Evolutionary conservation across 1,140 invertebrate genomes (phyloP).

Genomic region (Drosophila tropicalis): DNA sequence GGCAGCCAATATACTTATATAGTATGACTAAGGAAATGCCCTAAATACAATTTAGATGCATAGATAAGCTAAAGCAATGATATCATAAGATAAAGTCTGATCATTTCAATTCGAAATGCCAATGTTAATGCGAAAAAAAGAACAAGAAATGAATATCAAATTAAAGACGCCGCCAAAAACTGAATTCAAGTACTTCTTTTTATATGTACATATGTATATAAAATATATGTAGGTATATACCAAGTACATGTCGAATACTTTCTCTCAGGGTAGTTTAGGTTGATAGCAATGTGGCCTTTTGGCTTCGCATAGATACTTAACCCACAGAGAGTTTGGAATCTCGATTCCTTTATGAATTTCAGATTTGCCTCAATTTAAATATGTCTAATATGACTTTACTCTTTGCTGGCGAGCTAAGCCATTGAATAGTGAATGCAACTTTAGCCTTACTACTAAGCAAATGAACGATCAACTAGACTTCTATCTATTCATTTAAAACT

Average conservation of each 20-base stretch:
- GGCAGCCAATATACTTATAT: constrained; percentile 2
- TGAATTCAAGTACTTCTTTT: background rate
- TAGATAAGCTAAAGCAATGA: background rate
- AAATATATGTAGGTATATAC: background rate
- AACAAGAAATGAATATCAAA: background rate
- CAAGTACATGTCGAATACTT: background rate
- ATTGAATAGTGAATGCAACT: too few relatives aligned
- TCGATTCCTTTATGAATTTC: too few relatives aligned
- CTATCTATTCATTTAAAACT: too few relatives aligned
- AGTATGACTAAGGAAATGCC: constrained; percentile 9
- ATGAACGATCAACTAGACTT: too few relatives aligned
- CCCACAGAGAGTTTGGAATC: background rate
- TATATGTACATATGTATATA: too few relatives aligned
- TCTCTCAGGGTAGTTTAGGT: background rate
- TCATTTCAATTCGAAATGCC: background rate
- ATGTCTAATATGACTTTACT: too few relatives aligned
- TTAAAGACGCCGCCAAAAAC: background rate
- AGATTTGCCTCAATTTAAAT: too few relatives aligned
- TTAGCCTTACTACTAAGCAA: too few relatives aligned
- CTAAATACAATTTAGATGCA: background rate
- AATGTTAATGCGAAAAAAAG: background rate
- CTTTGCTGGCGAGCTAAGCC: too few relatives aligned
- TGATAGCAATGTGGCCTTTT: background rate
- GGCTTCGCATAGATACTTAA: constrained; percentile 1
- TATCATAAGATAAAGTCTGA: background rate